Base-by-base conservation (phyloP, 2,888 invertebrate species). In the Hofmannophila pseudospretella region DNA sequence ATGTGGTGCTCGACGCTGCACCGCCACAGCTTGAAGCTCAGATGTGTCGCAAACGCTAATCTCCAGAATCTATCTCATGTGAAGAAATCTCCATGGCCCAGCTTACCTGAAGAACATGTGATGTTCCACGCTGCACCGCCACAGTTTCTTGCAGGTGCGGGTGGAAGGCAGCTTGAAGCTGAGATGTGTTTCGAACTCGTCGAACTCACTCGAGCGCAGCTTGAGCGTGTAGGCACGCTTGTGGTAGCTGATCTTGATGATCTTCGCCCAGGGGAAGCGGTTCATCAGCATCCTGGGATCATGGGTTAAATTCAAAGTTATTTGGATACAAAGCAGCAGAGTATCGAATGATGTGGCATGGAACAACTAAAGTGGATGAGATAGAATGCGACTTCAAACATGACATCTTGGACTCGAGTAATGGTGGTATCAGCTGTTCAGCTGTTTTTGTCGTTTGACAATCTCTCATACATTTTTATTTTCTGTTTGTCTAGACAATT, bases 1-100 rank as follows among this genome's bases (percentile, higher is more conserved):
- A 99, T 98, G 69, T 99, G 99, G 82, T 99, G 97, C 67, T 99
- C 99, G 0, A 99, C 99, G 67, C 97, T 96, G 22, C 96, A 96
- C 67, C 97, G 94, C 99, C 99, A 99, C 36, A 99, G 86, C 60
- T 97, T 93, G 88, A 99, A 99, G 40, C 94, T 93, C 54, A 99
- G 93, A 7, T 95, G 94, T 1, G 95, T 96, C 78, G 98, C 97
- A 69, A 92, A 96, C 65, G n/a, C n/a, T n/a, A n/a, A n/a, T n/a
- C n/a, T n/a, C n/a, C n/a, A n/a, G n/a, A n/a, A n/a, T n/a, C n/a
- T n/a, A n/a, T n/a, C n/a, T n/a, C n/a, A n/a, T n/a, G n/a, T n/a
- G n/a, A n/a, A n/a, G n/a, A n/a, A n/a, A n/a, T n/a, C n/a, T n/a
- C n/a, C n/a, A n/a, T n/a, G n/a, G n/a, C n/a, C n/a, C n/a, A n/a